Percentiles rank a stretch among this genome's conserved stretches.
Evolutionary conservation across 2,888 invertebrate genomes (phyloP).

Genomic region (Oscheius sp.): DNA sequence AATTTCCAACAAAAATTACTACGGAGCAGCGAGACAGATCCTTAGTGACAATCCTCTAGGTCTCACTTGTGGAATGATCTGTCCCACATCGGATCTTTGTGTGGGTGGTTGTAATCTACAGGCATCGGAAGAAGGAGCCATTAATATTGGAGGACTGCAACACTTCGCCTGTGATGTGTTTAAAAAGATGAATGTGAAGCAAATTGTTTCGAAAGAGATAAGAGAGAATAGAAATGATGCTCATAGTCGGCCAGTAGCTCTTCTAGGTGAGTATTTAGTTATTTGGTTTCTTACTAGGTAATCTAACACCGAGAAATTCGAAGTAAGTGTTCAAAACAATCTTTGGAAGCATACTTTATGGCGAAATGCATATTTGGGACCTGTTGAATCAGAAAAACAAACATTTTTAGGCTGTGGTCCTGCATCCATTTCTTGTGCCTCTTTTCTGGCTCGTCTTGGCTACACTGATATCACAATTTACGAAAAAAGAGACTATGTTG

Average conservation of each 20-base stretch:
- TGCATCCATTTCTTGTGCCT: conserved; percentile 93
- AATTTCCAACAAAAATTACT: conserved; percentile 96
- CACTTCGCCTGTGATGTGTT: conserved; percentile 93
- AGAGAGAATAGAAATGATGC: conserved; percentile 58
- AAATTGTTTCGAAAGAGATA: conserved; percentile 81
- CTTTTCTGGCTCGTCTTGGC: conserved; percentile 90
- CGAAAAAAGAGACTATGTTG: conserved; percentile 86
- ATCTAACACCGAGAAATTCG: neutral
- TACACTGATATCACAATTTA: conserved; percentile 90
- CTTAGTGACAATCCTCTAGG: conserved; percentile 96
- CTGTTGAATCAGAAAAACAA: neutral
- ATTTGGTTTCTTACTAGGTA: neutral
- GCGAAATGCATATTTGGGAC: too few species aligned
- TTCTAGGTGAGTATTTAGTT: conserved; percentile 76
- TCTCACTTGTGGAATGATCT: conserved; percentile 95
- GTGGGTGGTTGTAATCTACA: conserved; percentile 95
- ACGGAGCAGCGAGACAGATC: conserved; percentile 92
- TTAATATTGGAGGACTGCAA: conserved; percentile 97
- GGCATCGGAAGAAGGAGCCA: conserved; percentile 94
- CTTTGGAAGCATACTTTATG: too few species aligned
- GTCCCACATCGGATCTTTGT: conserved; percentile 96
- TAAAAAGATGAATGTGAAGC: conserved; percentile 89
- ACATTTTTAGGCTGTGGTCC: conserved; percentile 84
- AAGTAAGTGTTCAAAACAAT: neutral
- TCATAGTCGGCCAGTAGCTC: conserved; percentile 76